Base-by-base conservation (phyloP, 1,140 invertebrate species). In the Bombus vancouverensis region DNA sequence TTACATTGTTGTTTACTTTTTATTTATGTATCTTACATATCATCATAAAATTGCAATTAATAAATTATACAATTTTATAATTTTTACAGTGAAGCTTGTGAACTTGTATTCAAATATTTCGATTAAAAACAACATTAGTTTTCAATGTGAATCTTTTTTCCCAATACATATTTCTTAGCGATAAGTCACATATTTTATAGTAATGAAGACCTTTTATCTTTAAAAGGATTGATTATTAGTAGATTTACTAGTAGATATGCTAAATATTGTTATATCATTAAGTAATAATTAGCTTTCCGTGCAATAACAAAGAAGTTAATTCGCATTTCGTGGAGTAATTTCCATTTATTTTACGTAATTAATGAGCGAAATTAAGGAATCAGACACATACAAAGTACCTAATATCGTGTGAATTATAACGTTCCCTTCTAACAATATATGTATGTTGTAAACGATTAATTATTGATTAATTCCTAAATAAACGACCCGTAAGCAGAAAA, bases 391-490 rank as follows among this genome's bases (percentile, higher is more conserved):
- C 47, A 32, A n/a, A 32, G 15, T 42, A 65, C 5, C 18, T 53
- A 22, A n/a, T 65, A 39, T 12, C 0, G 28, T 53, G 3, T 6
- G 12, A 83, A 1, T 28, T n/a, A 34, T 37, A 65, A 75, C 34
- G 32, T 62, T 73, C 32, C 22, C 32, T 59, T 34, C 13, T 32
- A 53, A 53, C 42, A 25, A 42, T 42, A 47, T 15, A 57, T 32
- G 32, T 22, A 2, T 39, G 5, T 47, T 13, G 8, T 32, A 53
- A 76, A 22, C 13, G 34, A 32, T 59, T 73, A 28, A 68, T 37
- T 25, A 72, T 72, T 32, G 32, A 47, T 80, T 62, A 84, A 79
- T 34, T 47, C 22, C 4, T 42, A 25, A 32, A 53, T 68, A 78
- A 83, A 65, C 57, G 0, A 62, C 22, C 10, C 18, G 12, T 59